Base-by-base conservation (phyloP, 2,113 vertebrate species). In the Charina bottae region DNA sequence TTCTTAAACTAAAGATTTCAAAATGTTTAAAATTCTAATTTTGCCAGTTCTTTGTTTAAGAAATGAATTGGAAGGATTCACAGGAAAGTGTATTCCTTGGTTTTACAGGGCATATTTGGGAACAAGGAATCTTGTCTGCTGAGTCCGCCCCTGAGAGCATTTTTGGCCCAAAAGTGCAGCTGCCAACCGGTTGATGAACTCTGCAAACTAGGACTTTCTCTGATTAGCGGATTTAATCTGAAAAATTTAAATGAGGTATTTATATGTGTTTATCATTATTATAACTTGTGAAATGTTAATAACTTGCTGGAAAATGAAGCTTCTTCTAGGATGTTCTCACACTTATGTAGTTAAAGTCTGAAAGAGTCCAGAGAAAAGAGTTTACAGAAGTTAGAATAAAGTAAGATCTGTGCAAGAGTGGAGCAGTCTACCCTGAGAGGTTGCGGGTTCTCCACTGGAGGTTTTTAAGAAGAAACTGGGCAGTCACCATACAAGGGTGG, bases 171-270 rank as follows among this genome's bases (percentile, higher is more conserved):
- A 42, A 33, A 37, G 1, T 59, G 86, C 12, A 7, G 86, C 33
- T 12, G 4, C 2, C 19, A 6, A 42, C 10, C 33, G 4, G 4
- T 6, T 42, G 86, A 87, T 87, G 21, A 19, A 42, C 19, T 87
- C 86, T 87, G 86, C 86, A 87, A 42, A 42, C 55, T 59, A 87
- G 56, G 9, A 23, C 86, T 87, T 87, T 87, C 21, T 23, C 86
- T 87, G 23, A 11, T 59, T 23, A 3, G 33, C 42, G 55, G 86
- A 23, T 87, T 59, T 37, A 87, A 87, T 59, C 6, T 37, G 56
- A 87, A 87, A 12, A 87, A 87, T 42, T 37, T 87, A 42, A 87
- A 87, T 59, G 37, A 87, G 86, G 56, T 87, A 87, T 59, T 59
- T 58, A 58, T 59, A 23, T 59, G 13, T 54, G 21, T 33, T 28